Evolutionary conservation across 2,113 vertebrate genomes (phyloP).

Genomic region (Boleophthalmus pectinirostris): DNA sequence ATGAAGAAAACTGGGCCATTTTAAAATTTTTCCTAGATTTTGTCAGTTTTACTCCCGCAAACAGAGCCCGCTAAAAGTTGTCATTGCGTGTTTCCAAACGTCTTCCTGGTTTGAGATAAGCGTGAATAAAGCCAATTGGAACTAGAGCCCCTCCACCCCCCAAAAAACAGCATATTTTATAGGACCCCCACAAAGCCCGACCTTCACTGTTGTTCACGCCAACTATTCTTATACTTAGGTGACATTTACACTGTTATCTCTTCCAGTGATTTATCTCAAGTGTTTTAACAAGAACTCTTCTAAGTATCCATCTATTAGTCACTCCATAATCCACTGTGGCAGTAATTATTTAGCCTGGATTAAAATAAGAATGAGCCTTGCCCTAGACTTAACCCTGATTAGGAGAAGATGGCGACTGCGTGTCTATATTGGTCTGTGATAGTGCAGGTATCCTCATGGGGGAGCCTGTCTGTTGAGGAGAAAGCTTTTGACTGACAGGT

Average conservation of each 20-base stretch:
- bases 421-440: constrained; percentile 21
- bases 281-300: not conserved
- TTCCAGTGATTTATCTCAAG: not conserved
- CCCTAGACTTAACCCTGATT: constrained; percentile 1
- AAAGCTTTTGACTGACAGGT: constrained; percentile 31
- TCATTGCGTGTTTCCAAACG: no score
- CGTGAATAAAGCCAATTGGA: no score
- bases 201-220: not conserved
- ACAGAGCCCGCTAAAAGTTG: no score
- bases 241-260: not conserved
- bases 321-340: not conserved
- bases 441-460: constrained; percentile 14
- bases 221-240: not conserved
- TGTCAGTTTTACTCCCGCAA: no score
- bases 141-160: no score
- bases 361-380: constrained; percentile 1
- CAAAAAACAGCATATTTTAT: not conserved
- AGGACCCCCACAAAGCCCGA: not conserved
- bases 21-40: no score
- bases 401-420: constrained; percentile 9
- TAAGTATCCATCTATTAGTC: not conserved
- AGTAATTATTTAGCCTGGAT: constrained; percentile 1
- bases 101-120: no score
- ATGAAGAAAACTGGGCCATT: no score
- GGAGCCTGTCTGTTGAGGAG: constrained; percentile 28